These are phyloP conservation scores for Anguilla marmorata DNA, from an alignment of 2,797 vertebrate genomes.

Conservation along the genomic window DNA sequence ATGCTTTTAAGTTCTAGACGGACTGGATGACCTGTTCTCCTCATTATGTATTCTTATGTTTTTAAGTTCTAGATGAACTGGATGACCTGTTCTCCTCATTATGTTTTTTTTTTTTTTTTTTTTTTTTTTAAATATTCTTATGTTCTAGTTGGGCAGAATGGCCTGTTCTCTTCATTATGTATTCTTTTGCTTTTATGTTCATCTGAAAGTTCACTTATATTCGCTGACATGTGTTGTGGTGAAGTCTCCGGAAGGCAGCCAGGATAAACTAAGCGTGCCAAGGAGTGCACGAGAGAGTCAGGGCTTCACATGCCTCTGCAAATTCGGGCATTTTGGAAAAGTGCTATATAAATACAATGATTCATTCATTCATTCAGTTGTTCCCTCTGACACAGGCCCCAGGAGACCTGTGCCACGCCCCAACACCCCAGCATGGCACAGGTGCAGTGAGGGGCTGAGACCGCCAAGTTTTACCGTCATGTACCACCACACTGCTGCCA, in stretches of 20 bases:
- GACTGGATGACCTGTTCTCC: too few species aligned
- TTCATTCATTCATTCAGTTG: neutral
- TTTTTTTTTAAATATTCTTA: too few species aligned
- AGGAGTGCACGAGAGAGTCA: slow-evolving; percentile 60
- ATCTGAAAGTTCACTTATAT: slow-evolving; percentile 66
- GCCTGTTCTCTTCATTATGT: too few species aligned
- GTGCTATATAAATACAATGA: too few species aligned
- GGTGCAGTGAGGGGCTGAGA: neutral
- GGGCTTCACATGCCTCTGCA: slow-evolving; percentile 60
- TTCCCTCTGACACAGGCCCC: neutral
- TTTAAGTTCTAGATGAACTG: too few species aligned
- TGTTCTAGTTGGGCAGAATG: too few species aligned
- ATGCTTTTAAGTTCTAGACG: too few species aligned
- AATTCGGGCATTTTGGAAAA: neutral
- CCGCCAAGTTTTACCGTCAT: neutral
- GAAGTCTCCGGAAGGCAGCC: slow-evolving; percentile 58
- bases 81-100: too few species aligned
- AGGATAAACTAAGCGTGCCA: slow-evolving; percentile 72
- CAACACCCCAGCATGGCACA: neutral
- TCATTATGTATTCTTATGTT: too few species aligned
- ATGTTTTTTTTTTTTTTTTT: too few species aligned
- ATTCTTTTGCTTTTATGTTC: too few species aligned
- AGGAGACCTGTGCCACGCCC: neutral
- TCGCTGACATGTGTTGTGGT: slow-evolving; percentile 81
- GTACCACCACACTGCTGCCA: neutral